Percentiles rank a stretch among this genome's conserved stretches.
Conservation (phyloP, 1,140 invertebrate genomes). For the Drosophila erecta region DNA sequence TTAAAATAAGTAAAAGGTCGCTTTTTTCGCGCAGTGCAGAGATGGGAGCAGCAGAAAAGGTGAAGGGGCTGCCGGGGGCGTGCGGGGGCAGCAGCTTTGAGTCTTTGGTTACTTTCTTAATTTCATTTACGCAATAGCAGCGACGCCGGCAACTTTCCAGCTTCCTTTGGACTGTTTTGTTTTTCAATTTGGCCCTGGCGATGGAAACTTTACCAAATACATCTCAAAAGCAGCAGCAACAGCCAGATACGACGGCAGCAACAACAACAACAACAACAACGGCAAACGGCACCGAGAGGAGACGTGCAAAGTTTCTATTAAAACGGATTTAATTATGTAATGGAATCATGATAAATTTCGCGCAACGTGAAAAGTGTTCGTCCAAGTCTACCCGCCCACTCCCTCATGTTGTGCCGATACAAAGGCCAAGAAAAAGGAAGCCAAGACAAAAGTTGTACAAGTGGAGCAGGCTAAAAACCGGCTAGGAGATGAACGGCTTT, state of each 20-base stretch:
- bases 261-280: conserved; percentile 39
- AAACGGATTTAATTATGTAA: conserved; percentile 84
- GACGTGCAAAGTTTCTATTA: conserved; percentile 81
- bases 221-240: conserved; percentile 73
- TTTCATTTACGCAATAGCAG: conserved; percentile 74
- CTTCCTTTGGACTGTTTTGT: conserved; percentile 76
- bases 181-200: conserved; percentile 73
- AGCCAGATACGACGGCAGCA: conserved; percentile 27
- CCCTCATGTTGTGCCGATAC: conserved; percentile 28
- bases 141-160: conserved; percentile 68
- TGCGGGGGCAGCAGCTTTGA: conserved; percentile 54
- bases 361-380: conserved; percentile 82
- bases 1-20: background rate
- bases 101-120: conserved; percentile 82
- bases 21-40: conserved; percentile 3
- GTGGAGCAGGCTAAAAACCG: conserved; percentile 28
- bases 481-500: conserved; percentile 1
- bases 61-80: conserved; percentile 11
- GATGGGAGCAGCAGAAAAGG: conserved; percentile 25
- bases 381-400: conserved; percentile 28
- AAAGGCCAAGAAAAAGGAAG: conserved; percentile 47
- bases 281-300: conserved; percentile 45
- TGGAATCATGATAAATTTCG: conserved; percentile 83
- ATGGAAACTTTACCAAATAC: conserved; percentile 78
- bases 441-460: conserved; percentile 40